These are phyloP conservation scores for Apodemus agrarius DNA, from an alignment of 2,797 vertebrate genomes.

Conservation along the genomic window DNA sequence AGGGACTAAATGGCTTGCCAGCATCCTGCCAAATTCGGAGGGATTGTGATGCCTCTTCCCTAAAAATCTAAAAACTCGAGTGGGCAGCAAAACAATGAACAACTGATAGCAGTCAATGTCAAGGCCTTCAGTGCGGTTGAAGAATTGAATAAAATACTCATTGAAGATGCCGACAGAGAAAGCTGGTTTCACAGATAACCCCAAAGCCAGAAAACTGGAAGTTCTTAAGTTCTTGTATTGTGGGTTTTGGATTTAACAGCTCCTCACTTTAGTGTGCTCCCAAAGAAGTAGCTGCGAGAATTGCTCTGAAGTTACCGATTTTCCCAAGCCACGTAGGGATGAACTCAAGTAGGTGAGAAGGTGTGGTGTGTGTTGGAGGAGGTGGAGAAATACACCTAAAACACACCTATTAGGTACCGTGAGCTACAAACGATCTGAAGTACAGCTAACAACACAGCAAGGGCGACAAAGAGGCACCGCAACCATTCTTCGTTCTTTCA, in stretches of 20 bases:
- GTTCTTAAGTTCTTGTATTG: not conserved
- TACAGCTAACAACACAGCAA: not conserved
- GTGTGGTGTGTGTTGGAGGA: not conserved
- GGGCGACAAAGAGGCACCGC: not conserved
- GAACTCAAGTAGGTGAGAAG: not conserved
- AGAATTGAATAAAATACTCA: not conserved
- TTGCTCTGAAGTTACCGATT: not conserved
- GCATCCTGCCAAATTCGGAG: not conserved
- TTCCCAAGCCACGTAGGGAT: not conserved
- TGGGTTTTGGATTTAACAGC: not conserved
- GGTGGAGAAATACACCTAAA: slow-evolving; percentile 7
- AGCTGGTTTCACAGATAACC: slow-evolving; percentile 12
- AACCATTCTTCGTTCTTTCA: not conserved
- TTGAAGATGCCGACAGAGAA: not conserved
- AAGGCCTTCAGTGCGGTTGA: not conserved
- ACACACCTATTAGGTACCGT: not conserved
- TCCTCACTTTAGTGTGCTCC: not conserved
- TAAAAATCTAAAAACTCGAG: not conserved
- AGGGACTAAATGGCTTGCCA: not conserved
- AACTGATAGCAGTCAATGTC: not conserved
- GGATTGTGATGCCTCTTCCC: not conserved
- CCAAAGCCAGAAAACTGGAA: not conserved
- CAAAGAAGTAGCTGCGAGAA: not conserved
- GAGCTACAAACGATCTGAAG: not conserved
- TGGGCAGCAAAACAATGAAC: not conserved